Base-by-base conservation (phyloP, 1,140 invertebrate genomes). In the Psix sp. region DNA sequence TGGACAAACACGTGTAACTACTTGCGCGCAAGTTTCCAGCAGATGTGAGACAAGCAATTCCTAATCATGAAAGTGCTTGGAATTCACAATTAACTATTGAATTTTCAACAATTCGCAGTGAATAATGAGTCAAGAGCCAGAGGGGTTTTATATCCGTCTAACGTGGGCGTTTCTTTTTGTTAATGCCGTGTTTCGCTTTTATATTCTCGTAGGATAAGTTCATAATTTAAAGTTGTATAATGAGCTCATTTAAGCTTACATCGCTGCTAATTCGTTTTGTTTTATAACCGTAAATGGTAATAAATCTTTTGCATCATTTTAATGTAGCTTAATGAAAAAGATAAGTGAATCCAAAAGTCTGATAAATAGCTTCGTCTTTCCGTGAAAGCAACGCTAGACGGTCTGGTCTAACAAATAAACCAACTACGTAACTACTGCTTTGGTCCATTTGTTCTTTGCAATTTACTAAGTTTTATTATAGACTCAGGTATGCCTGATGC, bases 81-180 rank as follows among this genome's bases (percentile, higher is more conserved):
- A 62, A 72, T 72, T 72, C 52, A 35, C 59, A 45, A 72, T 72
- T 72, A 63, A 57, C 59, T 72, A 72, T 72, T 63, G 43, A 65
- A 59, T 72, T 63, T 72, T 72, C 45, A 39, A 43, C 59, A 52
- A 42, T 24, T 38, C 13, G 39, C 24, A 45, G 39, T 17, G 14
- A 60, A 45, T 40, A 60, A 42, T 33, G 42, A 46, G 48, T 36
- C 36, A 59, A 68, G 45, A n/a, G 48, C 33, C 38, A 9, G 36
- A n/a, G 18, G 43, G 36, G 35, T 57, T 16, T 48, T 29, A 10
- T 6, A 16, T 29, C 40, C 16, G 21, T 10, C 26, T 29, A 29
- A 29, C 26, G 26, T 7, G 26, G n/a, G 2, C n/a, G 26, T 29
- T 29, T 29, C 26, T n/a, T n/a, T n/a, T n/a, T n/a, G n/a, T n/a